Base-by-base conservation (phyloP, 2,113 vertebrate species). In the Actinemys pallida region DNA sequence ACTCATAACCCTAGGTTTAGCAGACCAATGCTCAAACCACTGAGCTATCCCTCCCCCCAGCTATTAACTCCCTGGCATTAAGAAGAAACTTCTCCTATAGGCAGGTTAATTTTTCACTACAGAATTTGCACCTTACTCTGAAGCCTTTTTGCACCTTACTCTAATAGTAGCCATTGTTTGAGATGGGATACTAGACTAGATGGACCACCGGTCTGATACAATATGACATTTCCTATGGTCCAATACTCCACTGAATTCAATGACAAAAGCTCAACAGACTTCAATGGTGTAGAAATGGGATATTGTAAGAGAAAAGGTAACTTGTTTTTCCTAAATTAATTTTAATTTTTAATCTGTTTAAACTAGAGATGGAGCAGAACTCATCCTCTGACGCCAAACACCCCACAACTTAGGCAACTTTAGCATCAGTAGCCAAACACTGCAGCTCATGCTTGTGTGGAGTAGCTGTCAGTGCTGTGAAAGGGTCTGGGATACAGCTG, bases 391-490 rank as follows among this genome's bases (percentile, higher is more conserved):
- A 25, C 4, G 24, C 42, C 75, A 78, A 78, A 78, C 45, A 27
- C 25, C 5, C 20, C 22, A 25, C 13, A 27, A 13, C 3, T 76
- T n/a, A 81, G 39, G 76, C 7, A 17, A 0, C 3, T n/a, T 20
- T 76, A 76, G 83, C 57, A 35, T 6, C 12, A 14, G 89, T 72
- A 92, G 78, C 42, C 53, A 19, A 31, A 39, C 76, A 20, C 85
- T 88, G 52, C 11, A 29, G 10, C 11, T 20, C 84, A 83, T 76
- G 75, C 42, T 47, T 78, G 45, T 16, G 11, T 78, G 56, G 65
- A 39, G n/a, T 0, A 53, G 29, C 39, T 76, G 27, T 0, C 1
- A 39, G 62, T 56, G 81, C 52, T 86, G 24, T 1, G 57, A 10
- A 54, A 35, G 49, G 65, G 25, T 54, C 59, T 35, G 76, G 83